Conservation (phyloP, 2,797 vertebrate species). For the Enteromius mattozi region DNA sequence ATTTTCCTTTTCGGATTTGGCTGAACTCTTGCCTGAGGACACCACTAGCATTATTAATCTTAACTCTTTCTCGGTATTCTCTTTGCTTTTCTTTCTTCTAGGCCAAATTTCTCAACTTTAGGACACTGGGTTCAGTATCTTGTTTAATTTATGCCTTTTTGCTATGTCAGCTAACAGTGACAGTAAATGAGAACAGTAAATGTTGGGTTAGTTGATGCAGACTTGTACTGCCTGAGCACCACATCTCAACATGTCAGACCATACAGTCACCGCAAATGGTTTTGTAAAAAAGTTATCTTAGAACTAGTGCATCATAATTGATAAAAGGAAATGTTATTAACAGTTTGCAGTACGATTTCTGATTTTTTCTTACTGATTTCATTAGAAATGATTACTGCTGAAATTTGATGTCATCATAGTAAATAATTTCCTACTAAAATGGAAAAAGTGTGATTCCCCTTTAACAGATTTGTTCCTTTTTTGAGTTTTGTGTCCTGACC, state of each 20-base stretch:
- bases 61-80: conserved; percentile 38
- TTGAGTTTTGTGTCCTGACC: conserved; percentile 42
- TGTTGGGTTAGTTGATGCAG: not conserved
- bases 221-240: not conserved
- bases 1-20: conserved; percentile 42
- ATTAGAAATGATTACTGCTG: not conserved
- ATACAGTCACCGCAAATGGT: not conserved
- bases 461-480: conserved; percentile 3
- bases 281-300: too few relatives aligned
- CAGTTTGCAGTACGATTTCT: not conserved
- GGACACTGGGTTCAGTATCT: not conserved
- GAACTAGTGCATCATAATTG: not conserved
- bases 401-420: not conserved
- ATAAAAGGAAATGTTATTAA: not conserved
- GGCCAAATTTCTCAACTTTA: conserved; percentile 39
- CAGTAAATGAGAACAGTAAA: not conserved
- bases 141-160: not conserved
- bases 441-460: not conserved
- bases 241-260: not conserved
- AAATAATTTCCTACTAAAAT: not conserved
- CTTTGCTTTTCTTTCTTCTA: conserved; percentile 21
- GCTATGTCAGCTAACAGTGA: not conserved
- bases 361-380: not conserved
- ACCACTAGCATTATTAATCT: conserved; percentile 46
- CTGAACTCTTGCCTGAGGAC: conserved; percentile 55